phyloP scores from a whole-genome alignment of 2,888 invertebrate species.

The Villa cingulata region DNA sequence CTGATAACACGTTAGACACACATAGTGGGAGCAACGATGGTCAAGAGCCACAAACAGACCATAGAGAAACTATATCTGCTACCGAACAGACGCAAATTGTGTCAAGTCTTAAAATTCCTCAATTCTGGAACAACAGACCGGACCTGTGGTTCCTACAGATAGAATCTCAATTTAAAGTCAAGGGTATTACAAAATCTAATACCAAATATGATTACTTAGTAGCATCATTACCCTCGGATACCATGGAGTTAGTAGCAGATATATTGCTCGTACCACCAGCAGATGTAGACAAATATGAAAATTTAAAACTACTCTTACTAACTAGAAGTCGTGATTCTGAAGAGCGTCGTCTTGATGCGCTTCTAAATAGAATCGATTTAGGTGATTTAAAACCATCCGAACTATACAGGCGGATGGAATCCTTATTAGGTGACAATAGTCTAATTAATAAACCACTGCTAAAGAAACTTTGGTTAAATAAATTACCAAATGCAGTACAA shows the following conservation, averaged over 20 bases:
- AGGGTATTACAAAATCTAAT: background rate
- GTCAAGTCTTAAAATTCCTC: background rate
- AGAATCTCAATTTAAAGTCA: conserved; percentile 4
- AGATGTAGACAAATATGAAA: conserved; percentile 3
- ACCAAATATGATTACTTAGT: conserved; percentile 5
- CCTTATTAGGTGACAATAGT: too few species aligned
- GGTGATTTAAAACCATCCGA: too few species aligned
- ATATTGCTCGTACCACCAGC: background rate
- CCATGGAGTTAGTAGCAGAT: conserved; percentile 3
- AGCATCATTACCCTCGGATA: background rate
- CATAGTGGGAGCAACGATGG: too few species aligned
- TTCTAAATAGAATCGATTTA: too few species aligned
- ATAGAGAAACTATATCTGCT: too few species aligned
- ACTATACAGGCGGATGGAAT: too few species aligned
- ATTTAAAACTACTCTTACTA: background rate
- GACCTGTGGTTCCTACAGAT: conserved; percentile 5
- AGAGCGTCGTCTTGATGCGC: conserved; percentile 1
- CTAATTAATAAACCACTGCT: too few species aligned
- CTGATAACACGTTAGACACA: too few species aligned
- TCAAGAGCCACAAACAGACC: too few species aligned
- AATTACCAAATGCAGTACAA: too few species aligned
- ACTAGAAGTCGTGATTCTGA: conserved; percentile 1
- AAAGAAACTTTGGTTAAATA: too few species aligned
- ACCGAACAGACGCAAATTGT: background rate
- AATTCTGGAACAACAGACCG: conserved; percentile 6